These are phyloP conservation scores for Coelinius sp. DNA, from an alignment of 2,888 invertebrate species.

Conservation along the genomic window DNA sequence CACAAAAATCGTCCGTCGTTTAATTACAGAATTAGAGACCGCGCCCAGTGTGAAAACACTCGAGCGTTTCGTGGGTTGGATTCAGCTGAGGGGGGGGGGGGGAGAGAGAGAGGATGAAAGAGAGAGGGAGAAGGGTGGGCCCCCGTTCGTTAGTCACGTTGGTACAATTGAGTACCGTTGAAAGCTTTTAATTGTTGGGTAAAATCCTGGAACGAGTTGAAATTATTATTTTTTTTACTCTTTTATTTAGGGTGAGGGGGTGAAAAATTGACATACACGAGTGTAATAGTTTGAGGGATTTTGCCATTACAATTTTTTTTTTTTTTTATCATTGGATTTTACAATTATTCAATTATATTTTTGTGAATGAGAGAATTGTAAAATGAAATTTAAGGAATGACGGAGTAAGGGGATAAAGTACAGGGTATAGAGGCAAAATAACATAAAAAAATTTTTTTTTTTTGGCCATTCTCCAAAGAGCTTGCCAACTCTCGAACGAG, in stretches of 20 bases:
- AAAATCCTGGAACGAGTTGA: constrained; percentile 31
- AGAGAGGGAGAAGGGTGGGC: constrained; percentile 22
- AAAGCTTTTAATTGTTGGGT: constrained; percentile 40
- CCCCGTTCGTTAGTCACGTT: constrained; percentile 36
- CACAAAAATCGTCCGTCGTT: constrained; percentile 27
- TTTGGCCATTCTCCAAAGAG: constrained; percentile 65
- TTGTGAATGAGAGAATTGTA: constrained; percentile 32
- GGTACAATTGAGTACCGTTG: constrained; percentile 28
- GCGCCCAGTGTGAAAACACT: constrained; percentile 27
- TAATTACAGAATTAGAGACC: constrained; percentile 30
- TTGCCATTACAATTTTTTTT: no score
- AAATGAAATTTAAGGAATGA: constrained; percentile 7
- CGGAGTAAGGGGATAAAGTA: constrained; percentile 20
- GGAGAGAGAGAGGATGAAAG: constrained; percentile 21
- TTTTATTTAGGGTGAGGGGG: constrained; percentile 7
- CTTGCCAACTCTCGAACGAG: constrained; percentile 68
- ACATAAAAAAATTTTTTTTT: constrained; percentile 65
- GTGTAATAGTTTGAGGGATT: constrained; percentile 13
- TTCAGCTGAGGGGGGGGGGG: no score
- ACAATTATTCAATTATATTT: constrained; percentile 23
- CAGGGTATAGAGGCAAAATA: constrained; percentile 54
- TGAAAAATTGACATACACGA: background rate
- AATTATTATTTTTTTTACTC: constrained; percentile 8
- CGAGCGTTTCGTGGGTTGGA: constrained; percentile 31
- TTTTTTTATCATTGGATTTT: constrained; percentile 16